Evolutionary conservation across 1,140 invertebrate genomes (phyloP).

Genomic region (Brachionus rotundiformis): DNA sequence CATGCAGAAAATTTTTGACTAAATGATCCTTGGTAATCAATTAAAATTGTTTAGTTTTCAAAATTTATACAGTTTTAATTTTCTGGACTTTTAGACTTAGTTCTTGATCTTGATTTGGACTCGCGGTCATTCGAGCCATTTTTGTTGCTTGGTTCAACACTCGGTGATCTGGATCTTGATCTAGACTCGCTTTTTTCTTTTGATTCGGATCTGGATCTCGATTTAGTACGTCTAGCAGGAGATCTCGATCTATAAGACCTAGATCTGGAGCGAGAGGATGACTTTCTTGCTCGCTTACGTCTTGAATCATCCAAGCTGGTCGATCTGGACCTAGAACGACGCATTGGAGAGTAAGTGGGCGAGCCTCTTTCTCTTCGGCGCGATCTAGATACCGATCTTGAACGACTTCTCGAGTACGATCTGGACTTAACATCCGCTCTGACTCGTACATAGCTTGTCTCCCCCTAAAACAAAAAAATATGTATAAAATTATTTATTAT

Average conservation of each 20-base stretch:
- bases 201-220: conserved; percentile 1
- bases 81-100: neutral
- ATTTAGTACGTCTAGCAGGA: neutral
- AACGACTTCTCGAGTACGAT: neutral
- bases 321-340: conserved; percentile 38
- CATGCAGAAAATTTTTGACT: neutral
- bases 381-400: neutral
- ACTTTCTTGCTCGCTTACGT: neutral
- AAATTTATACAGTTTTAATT: conserved; percentile 4
- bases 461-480: conserved; percentile 23
- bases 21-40: conserved; percentile 6
- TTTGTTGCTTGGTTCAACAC: neutral
- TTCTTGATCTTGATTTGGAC: conserved; percentile 11
- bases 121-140: neutral
- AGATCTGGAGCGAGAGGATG: conserved; percentile 11
- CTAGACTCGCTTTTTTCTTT: neutral
- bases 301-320: conserved; percentile 1
- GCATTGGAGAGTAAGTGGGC: neutral
- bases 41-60: neutral
- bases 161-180: conserved; percentile 10
- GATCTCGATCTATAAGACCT: conserved; percentile 22
- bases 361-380: neutral
- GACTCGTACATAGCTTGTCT: conserved; percentile 22
- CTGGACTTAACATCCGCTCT: neutral
- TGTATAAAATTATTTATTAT: neutral